Percentiles rank a stretch among this genome's conserved stretches.
These are phyloP conservation scores for Sebastes cheni DNA, from an alignment of 2,797 vertebrate genomes.

Conservation along the genomic window DNA sequence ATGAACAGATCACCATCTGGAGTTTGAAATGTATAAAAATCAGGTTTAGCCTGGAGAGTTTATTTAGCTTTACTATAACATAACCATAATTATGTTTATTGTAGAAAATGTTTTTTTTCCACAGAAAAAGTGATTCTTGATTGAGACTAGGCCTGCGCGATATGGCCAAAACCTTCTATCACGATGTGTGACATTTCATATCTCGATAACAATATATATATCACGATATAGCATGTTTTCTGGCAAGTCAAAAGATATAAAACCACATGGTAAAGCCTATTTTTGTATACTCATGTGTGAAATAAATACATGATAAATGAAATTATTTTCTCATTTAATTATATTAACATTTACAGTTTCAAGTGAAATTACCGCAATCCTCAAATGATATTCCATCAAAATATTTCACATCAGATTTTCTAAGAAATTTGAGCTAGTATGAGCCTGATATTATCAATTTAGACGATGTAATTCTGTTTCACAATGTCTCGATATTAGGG, in stretches of 20 bases:
- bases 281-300: no score
- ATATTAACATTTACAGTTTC: no score
- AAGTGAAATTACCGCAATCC: neutral
- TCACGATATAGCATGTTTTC: no score
- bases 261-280: no score
- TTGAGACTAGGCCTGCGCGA: neutral
- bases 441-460: neutral
- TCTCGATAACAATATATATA: no score
- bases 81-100: slow-evolving; percentile 9
- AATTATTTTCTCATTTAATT: no score
- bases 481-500: neutral
- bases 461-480: neutral
- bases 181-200: no score
- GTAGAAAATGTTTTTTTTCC: neutral
- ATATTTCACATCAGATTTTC: neutral
- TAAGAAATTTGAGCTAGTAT: neutral
- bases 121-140: neutral
- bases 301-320: no score
- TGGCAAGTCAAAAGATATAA: no score
- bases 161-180: no score
- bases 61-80: slow-evolving; percentile 28
- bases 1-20: slow-evolving; percentile 57
- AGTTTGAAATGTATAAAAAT: slow-evolving; percentile 10
- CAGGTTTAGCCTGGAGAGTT: slow-evolving; percentile 16
- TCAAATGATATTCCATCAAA: neutral